Base-by-base conservation (phyloP, 2,797 vertebrate genomes). In the Pseudotriccus pelzelni region DNA sequence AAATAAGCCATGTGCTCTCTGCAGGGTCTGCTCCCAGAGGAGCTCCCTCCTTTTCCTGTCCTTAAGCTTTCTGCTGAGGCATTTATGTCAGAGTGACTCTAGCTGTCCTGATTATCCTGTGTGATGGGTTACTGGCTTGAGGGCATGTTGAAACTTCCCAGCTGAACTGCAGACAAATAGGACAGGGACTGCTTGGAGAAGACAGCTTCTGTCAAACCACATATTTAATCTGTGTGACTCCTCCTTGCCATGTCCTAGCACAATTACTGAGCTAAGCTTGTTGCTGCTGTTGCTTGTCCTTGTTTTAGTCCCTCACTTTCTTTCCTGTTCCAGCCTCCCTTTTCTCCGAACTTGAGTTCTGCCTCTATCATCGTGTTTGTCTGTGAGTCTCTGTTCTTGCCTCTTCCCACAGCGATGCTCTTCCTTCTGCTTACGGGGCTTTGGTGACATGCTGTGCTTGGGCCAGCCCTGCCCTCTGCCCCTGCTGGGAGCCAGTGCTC, bases 341-440 rank as follows among this genome's bases (percentile, higher is more conserved):
- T 72, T 82, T 84, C 58, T 47, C 20, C 76, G 47, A 22, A 14
- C 16, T 53, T 34, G 16, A 77, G 24, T 56, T n/a, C 21, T 59
- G 73, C 27, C 75, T 39, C 16, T 62, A 0, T 34, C 37, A 7
- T 59, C 12, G 1, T 0, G 0, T 39, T 66, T 12, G 7, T 14
- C 56, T 68, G 37, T 0, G 3, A 59, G 28, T 32, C n/a, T 15
- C 34, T 9, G 9, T 49, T 55, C 21, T 13, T 10, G 3, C 25
- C 13, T 74, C 25, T 62, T 78, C 37, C 44, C 23, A 4, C 46
- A 41, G 25, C 0, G 0, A 9, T 50, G 53, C 25, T 46, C 20
- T 47, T 62, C 59, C 69, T 87, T 43, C 74, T 59, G 63, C 52
- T 62, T 3, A 1, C 0, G 1, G 27, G 50, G 36, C 22, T 60